Conservation (phyloP, 2,113 vertebrate species). For the Gobius niger region DNA sequence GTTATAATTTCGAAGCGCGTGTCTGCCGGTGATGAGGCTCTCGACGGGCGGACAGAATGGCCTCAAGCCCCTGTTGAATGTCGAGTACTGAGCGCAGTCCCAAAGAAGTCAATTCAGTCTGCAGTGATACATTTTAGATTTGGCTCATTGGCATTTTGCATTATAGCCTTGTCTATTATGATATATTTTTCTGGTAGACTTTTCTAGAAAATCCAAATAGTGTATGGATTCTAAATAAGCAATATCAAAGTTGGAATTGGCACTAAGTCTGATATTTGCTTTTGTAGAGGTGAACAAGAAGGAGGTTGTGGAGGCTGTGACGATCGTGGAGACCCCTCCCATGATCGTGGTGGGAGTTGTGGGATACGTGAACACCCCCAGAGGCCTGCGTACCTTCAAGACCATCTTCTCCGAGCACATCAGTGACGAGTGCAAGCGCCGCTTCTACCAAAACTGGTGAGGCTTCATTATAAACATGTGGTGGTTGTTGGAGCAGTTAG, state of each 20-base stretch:
- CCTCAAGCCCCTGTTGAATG: conserved; percentile 76
- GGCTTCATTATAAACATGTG: not conserved
- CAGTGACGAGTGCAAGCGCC: conserved; percentile 97
- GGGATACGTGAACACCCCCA: conserved; percentile 91
- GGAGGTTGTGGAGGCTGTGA: conserved; percentile 96
- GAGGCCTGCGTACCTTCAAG: conserved; percentile 93
- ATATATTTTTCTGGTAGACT: no score
- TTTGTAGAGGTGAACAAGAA: conserved; percentile 97
- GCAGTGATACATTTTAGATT: no score
- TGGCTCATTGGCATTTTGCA: no score
- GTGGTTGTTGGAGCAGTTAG: conserved; percentile 49
- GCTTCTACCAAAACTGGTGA: conserved; percentile 99
- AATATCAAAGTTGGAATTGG: no score
- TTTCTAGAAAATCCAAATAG: no score
- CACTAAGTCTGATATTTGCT: accelerated
- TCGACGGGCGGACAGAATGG: conserved; percentile 84
- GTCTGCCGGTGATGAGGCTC: conserved; percentile 73
- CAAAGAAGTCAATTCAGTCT: no score
- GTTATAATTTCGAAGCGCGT: not conserved
- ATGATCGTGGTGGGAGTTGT: conserved; percentile 94
- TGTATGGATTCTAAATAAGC: no score
- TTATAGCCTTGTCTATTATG: no score
- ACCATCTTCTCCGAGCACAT: conserved; percentile 96
- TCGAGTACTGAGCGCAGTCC: conserved; percentile 77
- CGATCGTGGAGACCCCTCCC: conserved; percentile 92